Conservation (phyloP, 2,888 invertebrate species). For the Sympetrum striolatum region DNA sequence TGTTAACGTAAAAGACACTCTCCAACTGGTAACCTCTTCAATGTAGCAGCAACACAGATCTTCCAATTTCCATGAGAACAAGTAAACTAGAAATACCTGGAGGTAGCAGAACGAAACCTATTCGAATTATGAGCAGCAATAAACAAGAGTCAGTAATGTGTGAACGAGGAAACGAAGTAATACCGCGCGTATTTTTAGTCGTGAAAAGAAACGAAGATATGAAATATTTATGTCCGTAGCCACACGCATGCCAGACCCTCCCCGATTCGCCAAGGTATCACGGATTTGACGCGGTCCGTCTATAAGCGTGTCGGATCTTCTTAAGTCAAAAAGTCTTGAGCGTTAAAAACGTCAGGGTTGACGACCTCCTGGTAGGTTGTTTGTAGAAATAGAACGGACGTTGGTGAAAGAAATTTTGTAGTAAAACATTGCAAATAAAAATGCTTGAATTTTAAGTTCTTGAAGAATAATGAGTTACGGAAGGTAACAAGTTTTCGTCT, state of each 20-base stretch:
- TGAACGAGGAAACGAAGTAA: not conserved
- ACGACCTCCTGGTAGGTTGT: not conserved
- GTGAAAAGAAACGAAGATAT: not conserved
- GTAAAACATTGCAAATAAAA: not conserved
- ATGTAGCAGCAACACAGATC: too few species aligned
- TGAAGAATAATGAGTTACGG: not conserved
- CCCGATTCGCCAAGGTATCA: slow-evolving; percentile 14
- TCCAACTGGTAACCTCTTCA: too few species aligned
- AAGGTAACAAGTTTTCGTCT: not conserved
- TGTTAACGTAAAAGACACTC: too few species aligned
- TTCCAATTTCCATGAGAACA: too few species aligned
- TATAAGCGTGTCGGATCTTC: slow-evolving; percentile 23
- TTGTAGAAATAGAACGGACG: not conserved
- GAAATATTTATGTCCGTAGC: not conserved
- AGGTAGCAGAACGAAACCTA: not conserved
- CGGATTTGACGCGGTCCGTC: not conserved
- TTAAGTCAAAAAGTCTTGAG: slow-evolving; percentile 24
- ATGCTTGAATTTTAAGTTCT: not conserved
- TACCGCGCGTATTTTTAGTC: not conserved
- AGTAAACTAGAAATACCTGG: not conserved
- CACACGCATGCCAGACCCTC: not conserved
- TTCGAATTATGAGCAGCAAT: not conserved
- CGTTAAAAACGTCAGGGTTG: not conserved
- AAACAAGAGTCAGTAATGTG: not conserved
- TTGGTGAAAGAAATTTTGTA: not conserved